phyloP scores from a whole-genome alignment of 2,888 invertebrate genomes.

The Drosophila greeni region DNA sequence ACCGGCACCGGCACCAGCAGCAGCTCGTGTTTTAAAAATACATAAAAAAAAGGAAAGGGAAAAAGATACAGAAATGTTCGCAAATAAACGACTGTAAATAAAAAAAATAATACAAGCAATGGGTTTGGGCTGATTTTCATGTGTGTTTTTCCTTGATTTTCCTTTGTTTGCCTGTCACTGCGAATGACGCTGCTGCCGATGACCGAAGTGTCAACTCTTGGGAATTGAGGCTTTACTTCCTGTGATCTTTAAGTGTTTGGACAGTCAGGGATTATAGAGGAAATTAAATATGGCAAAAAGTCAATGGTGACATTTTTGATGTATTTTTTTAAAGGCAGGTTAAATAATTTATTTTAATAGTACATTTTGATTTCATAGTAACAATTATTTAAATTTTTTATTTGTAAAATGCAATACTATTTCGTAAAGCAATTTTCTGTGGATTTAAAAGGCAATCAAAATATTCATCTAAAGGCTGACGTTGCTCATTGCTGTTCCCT shows the following conservation, averaged over 20 bases:
- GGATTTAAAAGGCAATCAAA: too few relatives aligned
- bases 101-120: constrained; percentile 26
- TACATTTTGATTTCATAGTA: not conserved
- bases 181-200: constrained; percentile 33
- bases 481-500: not conserved
- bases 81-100: constrained; percentile 45
- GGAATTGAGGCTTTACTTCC: constrained; percentile 16
- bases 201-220: constrained; percentile 24
- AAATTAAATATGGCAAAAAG: not conserved
- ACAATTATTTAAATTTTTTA: not conserved
- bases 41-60: constrained; percentile 38
- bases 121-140: constrained; percentile 39
- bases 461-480: too few relatives aligned
- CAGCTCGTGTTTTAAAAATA: constrained; percentile 66
- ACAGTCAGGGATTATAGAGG: constrained; percentile 7
- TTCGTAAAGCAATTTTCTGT: too few relatives aligned
- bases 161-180: constrained; percentile 26
- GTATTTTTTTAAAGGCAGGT: not conserved
- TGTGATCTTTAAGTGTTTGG: constrained; percentile 37
- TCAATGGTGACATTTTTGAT: not conserved
- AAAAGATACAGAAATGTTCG: constrained; percentile 44
- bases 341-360: not conserved
- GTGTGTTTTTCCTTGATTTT: constrained; percentile 27
- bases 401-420: too few relatives aligned
- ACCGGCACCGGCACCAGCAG: not conserved